Percentiles rank a stretch among this genome's conserved stretches.
These are phyloP conservation scores for Xenops minutus DNA, from an alignment of 2,797 vertebrate species.

Conservation along the genomic window DNA sequence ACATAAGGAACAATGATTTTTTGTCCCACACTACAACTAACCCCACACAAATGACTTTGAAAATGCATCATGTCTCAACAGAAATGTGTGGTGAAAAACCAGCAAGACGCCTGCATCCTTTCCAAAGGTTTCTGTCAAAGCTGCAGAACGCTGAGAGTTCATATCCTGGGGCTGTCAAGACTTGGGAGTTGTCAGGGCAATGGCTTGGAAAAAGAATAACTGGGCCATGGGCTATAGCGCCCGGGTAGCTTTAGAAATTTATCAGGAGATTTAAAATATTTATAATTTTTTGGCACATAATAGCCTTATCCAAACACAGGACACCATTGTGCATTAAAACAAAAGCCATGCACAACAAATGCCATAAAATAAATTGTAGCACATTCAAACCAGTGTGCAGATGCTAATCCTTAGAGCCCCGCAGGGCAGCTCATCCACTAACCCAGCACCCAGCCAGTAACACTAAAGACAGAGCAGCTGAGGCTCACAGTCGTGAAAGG, in stretches of 20 bases:
- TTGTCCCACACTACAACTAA: neutral
- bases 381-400: neutral
- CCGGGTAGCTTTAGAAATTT: conserved; percentile 22
- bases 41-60: neutral
- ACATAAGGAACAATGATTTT: neutral
- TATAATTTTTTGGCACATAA: neutral
- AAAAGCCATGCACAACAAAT: conserved; percentile 12
- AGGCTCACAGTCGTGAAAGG: neutral
- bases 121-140: neutral
- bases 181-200: neutral
- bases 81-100: neutral
- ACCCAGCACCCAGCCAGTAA: neutral
- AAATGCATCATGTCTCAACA: neutral
- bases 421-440: neutral
- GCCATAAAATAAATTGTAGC: conserved; percentile 7
- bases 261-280: conserved; percentile 45
- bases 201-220: neutral
- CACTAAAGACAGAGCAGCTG: neutral
- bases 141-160: neutral
- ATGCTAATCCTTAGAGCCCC: neutral
- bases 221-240: neutral
- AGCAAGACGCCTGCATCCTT: neutral
- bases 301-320: conserved; percentile 36
- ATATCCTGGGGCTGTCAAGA: neutral
- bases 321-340: conserved; percentile 20